These are phyloP conservation scores for Drosophila neonasuta DNA, from an alignment of 2,888 invertebrate genomes.

Conservation along the genomic window DNA sequence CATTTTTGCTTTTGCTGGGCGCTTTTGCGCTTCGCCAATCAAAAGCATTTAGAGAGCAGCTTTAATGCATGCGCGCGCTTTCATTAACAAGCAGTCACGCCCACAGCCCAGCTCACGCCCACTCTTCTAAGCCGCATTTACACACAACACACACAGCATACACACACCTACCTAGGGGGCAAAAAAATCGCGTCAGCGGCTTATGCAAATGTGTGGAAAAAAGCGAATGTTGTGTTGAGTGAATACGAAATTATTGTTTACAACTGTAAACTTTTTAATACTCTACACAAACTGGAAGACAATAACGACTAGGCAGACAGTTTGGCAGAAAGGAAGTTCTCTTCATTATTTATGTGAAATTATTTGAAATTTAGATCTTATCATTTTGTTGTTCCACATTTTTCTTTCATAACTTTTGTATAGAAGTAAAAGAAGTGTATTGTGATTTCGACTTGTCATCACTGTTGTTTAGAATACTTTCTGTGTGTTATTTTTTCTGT, in stretches of 20 bases:
- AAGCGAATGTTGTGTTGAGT: slow-evolving; percentile 72
- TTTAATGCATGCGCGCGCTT: slow-evolving; percentile 78
- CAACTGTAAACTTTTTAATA: slow-evolving; percentile 71
- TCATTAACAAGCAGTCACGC: slow-evolving; percentile 71
- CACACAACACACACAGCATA: slow-evolving; percentile 37
- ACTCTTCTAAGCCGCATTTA: slow-evolving; percentile 70
- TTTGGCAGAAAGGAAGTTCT: background rate
- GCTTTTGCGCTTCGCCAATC: slow-evolving; percentile 75
- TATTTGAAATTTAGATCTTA: no score
- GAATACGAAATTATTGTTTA: slow-evolving; percentile 78
- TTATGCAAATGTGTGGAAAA: slow-evolving; percentile 73
- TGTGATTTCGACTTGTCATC: background rate
- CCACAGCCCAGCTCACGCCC: slow-evolving; percentile 33
- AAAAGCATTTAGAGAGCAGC: slow-evolving; percentile 73
- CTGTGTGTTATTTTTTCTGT: slow-evolving; percentile 11
- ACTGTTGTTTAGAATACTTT: slow-evolving; percentile 10
- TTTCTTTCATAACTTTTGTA: no score
- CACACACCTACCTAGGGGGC: slow-evolving; percentile 32
- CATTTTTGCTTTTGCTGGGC: slow-evolving; percentile 53
- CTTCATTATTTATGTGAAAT: no score
- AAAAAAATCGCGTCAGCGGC: slow-evolving; percentile 77
- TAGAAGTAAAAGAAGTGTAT: slow-evolving; percentile 15
- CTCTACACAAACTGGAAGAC: slow-evolving; percentile 9
- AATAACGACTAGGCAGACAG: background rate
- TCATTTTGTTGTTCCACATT: no score